These are phyloP conservation scores for Drosophila tropicalis DNA, from an alignment of 1,140 invertebrate species.

Conservation along the genomic window DNA sequence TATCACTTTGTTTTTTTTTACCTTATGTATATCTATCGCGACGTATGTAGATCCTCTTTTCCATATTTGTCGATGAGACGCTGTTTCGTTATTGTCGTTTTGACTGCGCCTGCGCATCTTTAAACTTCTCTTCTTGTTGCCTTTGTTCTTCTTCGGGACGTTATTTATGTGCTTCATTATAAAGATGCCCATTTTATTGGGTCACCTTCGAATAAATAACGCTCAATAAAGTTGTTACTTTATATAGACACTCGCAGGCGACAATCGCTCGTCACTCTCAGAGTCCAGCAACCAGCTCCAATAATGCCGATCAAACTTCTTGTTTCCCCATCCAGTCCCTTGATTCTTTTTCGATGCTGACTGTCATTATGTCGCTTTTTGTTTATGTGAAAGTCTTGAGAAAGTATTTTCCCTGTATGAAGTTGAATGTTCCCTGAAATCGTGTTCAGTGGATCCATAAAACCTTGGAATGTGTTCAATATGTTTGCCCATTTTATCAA, in stretches of 20 bases:
- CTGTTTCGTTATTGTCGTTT: constrained; percentile 28
- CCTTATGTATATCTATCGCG: constrained; percentile 16
- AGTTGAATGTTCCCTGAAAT: constrained; percentile 21
- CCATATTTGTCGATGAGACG: constrained; percentile 55
- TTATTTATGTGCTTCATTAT: constrained; percentile 80
- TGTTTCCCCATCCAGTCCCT: constrained; percentile 1
- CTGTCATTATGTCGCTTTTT: constrained; percentile 22
- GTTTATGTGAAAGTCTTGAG: constrained; percentile 73
- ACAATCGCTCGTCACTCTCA: constrained; percentile 77
- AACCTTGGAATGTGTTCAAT: constrained; percentile 65
- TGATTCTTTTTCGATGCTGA: constrained; percentile 11
- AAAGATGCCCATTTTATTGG: constrained; percentile 80
- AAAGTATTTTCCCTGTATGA: constrained; percentile 62
- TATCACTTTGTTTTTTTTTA: not conserved
- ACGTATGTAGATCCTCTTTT: constrained; percentile 55
- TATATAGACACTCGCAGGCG: constrained; percentile 80
- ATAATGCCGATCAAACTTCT: not conserved
- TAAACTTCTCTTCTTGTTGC: constrained; percentile 8
- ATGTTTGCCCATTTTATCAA: constrained; percentile 59
- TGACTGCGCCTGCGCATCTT: constrained; percentile 45
- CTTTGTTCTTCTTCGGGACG: constrained; percentile 38
- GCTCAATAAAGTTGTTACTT: constrained; percentile 81
- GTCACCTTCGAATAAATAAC: constrained; percentile 79
- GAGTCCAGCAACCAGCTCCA: constrained; percentile 24
- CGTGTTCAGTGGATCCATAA: constrained; percentile 67